These are phyloP conservation scores for Orchesellides sinensis DNA, from an alignment of 2,888 invertebrate species.

Conservation along the genomic window DNA sequence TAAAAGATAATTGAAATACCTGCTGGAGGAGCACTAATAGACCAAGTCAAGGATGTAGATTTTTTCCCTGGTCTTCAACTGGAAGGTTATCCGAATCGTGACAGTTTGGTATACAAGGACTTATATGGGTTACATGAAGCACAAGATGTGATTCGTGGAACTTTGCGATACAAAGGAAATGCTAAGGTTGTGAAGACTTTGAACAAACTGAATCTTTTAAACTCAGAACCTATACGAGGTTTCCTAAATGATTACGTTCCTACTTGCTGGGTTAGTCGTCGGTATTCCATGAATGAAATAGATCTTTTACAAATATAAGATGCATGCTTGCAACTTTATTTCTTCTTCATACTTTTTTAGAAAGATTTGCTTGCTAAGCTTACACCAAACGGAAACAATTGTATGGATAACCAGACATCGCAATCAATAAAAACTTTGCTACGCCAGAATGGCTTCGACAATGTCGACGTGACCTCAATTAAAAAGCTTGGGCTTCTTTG, in stretches of 20 bases:
- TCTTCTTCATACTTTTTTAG: too few species aligned
- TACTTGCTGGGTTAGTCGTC: too few species aligned
- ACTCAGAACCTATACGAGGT: background rate
- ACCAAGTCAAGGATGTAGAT: conserved; percentile 86
- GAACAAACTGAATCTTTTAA: conserved; percentile 14
- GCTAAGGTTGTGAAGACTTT: conserved; percentile 5
- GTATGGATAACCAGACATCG: too few species aligned
- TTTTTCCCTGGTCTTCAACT: conserved; percentile 97
- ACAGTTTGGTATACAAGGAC: conserved; percentile 92
- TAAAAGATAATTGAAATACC: conserved; percentile 86
- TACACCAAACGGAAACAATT: too few species aligned
- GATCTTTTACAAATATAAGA: too few species aligned
- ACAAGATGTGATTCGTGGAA: conserved; percentile 24
- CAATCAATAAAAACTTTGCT: too few species aligned
- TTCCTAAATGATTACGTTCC: too few species aligned
- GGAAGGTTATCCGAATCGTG: conserved; percentile 98
- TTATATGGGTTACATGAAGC: conserved; percentile 90
- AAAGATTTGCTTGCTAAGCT: too few species aligned
- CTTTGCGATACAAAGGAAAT: conserved; percentile 26
- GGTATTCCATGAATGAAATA: too few species aligned
- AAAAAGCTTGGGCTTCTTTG: conserved; percentile 17
- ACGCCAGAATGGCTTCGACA: background rate
- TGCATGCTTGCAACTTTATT: too few species aligned
- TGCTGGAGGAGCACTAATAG: conserved; percentile 90
- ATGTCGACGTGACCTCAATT: background rate